Percentiles rank a stretch among this genome's conserved stretches.
Conservation (phyloP, 2,888 invertebrate species). For the Iphiclides podalirius region DNA sequence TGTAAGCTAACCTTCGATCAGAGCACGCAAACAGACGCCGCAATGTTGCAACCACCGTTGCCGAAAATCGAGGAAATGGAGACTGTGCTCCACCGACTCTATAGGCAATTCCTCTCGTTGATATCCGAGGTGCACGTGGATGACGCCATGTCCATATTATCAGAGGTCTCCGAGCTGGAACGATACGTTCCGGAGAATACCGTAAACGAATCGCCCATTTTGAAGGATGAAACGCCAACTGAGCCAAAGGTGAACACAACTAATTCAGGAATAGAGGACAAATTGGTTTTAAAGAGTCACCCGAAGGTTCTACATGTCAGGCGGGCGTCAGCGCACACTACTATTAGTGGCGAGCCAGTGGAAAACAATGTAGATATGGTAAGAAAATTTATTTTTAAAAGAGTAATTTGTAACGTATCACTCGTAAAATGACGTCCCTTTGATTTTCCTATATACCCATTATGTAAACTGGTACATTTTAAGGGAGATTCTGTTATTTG, state of each 20-base stretch:
- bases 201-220: constrained; percentile 2
- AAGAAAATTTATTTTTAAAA: too few relatives aligned
- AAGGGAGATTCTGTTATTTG: too few relatives aligned
- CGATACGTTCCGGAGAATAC: background rate
- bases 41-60: constrained; percentile 26
- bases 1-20: constrained; percentile 41
- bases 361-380: constrained; percentile 41
- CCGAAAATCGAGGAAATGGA: constrained; percentile 45
- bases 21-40: constrained; percentile 48
- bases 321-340: constrained; percentile 55
- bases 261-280: background rate
- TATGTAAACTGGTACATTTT: too few relatives aligned
- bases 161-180: constrained; percentile 22
- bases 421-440: too few relatives aligned
- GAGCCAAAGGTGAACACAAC: constrained; percentile 23
- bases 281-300: background rate
- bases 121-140: constrained; percentile 31
- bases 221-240: constrained; percentile 18
- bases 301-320: constrained; percentile 37
- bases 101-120: constrained; percentile 39
- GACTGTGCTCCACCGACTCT: constrained; percentile 37
- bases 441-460: too few relatives aligned
- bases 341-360: constrained; percentile 39
- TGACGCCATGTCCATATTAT: constrained; percentile 22
- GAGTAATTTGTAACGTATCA: too few relatives aligned